phyloP scores from a whole-genome alignment of 2,113 vertebrate genomes.

The Eolophus roseicapilla region DNA sequence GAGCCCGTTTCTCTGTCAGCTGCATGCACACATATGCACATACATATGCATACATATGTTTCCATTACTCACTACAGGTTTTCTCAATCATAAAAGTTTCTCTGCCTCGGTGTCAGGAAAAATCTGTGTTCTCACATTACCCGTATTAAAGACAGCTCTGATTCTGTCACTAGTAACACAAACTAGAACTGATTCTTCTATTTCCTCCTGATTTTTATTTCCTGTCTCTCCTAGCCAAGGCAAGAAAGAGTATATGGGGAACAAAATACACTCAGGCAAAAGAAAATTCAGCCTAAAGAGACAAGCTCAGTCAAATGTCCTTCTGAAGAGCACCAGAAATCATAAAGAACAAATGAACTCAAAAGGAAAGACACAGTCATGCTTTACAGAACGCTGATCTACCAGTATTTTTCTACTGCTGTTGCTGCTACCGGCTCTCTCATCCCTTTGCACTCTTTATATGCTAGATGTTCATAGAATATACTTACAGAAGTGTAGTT shows the following conservation, averaged over 20 bases:
- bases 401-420: neutral
- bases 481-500: neutral
- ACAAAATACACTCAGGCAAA: neutral
- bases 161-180: neutral
- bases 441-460: neutral
- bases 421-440: neutral
- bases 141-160: neutral
- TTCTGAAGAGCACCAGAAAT: neutral
- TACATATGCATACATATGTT: neutral
- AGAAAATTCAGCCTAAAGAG: neutral
- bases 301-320: neutral
- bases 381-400: neutral
- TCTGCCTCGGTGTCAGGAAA: neutral
- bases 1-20: neutral
- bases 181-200: neutral
- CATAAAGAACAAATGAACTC: neutral
- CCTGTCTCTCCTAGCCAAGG: neutral
- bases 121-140: neutral
- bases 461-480: neutral
- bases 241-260: neutral
- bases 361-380: neutral
- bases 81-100: neutral
- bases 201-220: neutral
- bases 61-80: neutral
- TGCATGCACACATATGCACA: neutral